Percentiles rank a stretch among this genome's conserved stretches.
These are phyloP conservation scores for Apolygus lucorum DNA, from an alignment of 1,140 invertebrate genomes.

Conservation along the genomic window DNA sequence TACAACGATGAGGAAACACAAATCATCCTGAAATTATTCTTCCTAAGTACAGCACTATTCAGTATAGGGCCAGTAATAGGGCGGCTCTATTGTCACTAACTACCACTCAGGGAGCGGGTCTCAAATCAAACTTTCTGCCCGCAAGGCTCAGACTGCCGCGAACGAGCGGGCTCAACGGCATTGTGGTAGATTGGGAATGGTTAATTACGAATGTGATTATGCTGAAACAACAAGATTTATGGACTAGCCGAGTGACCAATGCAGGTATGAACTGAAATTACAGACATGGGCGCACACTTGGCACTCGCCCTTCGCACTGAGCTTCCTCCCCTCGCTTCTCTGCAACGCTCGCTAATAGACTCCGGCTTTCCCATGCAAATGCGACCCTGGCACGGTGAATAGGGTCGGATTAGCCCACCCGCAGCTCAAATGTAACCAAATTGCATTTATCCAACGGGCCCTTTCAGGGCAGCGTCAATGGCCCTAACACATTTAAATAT, in stretches of 20 bases:
- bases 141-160: not conserved
- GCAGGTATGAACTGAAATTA: conserved; percentile 8
- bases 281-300: conserved; percentile 10
- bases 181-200: not conserved
- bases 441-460: conserved; percentile 16
- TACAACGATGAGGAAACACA: too few species aligned
- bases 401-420: conserved; percentile 12
- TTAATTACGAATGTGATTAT: conserved; percentile 10
- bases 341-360: not conserved
- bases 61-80: too few species aligned
- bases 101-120: too few species aligned
- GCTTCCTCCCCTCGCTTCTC: not conserved
- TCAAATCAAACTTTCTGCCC: not conserved
- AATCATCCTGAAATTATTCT: too few species aligned
- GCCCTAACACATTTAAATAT: conserved; percentile 16
- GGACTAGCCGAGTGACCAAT: not conserved
- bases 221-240: conserved; percentile 14
- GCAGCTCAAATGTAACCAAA: conserved; percentile 15
- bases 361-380: conserved; percentile 16
- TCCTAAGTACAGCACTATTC: too few species aligned
- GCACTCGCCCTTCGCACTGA: not conserved
- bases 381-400: conserved; percentile 15
- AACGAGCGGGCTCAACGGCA: not conserved
- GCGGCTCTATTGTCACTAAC: too few species aligned
- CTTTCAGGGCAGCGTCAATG: conserved; percentile 9